A percentile compares a stretch with the other conserved stretches of the same genome.
Conservation (phyloP, 2,888 invertebrate species). For the Camponotus fellah region DNA sequence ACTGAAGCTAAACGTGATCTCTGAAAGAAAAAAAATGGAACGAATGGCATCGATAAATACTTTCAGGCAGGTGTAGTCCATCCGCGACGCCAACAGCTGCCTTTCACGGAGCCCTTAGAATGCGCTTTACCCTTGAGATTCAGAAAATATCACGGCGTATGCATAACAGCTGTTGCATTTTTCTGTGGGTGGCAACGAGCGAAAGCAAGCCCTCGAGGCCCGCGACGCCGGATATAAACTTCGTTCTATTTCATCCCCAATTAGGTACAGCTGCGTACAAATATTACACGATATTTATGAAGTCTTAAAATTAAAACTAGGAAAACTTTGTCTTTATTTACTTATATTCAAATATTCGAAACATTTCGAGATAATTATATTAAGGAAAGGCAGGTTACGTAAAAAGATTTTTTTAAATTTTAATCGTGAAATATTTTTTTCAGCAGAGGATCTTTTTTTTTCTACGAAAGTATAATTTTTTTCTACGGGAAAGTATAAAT, state of each 20-base stretch:
- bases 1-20: constrained; percentile 37
- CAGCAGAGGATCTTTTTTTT: constrained; percentile 70
- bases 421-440: constrained; percentile 18
- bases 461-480: constrained; percentile 66
- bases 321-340: neutral
- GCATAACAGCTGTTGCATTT: constrained; percentile 68
- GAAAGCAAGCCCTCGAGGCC: constrained; percentile 68
- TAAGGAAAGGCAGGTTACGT: neutral
- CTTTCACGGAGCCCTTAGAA: constrained; percentile 67
- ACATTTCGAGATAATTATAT: neutral
- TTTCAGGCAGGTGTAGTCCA: constrained; percentile 75
- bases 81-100: constrained; percentile 78
- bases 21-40: constrained; percentile 44
- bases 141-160: constrained; percentile 69
- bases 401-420: constrained; percentile 24
- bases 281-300: neutral
- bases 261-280: constrained; percentile 14
- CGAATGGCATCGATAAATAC: constrained; percentile 60
- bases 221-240: constrained; percentile 45
- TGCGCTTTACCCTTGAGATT: constrained; percentile 70
- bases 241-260: constrained; percentile 28
- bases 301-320: neutral
- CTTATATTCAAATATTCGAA: neutral
- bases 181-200: constrained; percentile 70
- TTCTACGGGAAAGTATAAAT: constrained; percentile 20